Evolutionary conservation across 2,888 invertebrate species (phyloP), one percentile per base, ranked within the genome.

Genomic region (Rhorus exstirpatorius): DNA sequence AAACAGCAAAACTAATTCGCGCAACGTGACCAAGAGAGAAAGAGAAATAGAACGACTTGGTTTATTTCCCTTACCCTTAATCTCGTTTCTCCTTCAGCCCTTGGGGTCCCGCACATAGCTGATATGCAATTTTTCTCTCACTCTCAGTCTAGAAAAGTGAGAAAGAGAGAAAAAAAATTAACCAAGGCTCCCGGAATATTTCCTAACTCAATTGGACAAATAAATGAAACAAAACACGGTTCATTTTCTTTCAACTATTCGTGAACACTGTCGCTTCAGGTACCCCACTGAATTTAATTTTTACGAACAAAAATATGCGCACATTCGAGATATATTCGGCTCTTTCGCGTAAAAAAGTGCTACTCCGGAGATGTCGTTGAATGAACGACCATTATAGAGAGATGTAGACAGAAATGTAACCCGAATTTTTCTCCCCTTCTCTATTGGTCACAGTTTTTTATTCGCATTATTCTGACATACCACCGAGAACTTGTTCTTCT

Each of bases 1-100:
- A 71, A 84, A 81, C 85, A 84, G 67, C 85, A 85, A 79, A 86
- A 86, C 86, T 86, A 86, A 86, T 86, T 86, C 86, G 76, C 75
- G 72, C 83, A 46, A 67, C 61, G 68, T 19, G 46, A 76, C 65
- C 17, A 38, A 38, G 41, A 19, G 17, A 44, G n/a, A 44, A 6
- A 38, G 68, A 21, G 41, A 53, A 53, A 53, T 21, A 53, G 58
- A 38, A 60, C 49, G 26, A 35, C 24, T 14, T 21, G 65, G 58
- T 60, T 75, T 75, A 67, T 79, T 60, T 60, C 17, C 63, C 3
- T 70, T 67, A 38, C 31, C 26, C 38, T 77, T 70, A 70, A 60
- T 70, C 41, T 61, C 38, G 31, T 49, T 60, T 46, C 24, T n/a
- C 14, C 58, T 58, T 71, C 31, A n/a, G 26, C 17, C 49, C 19